Base-by-base conservation (phyloP, 2,888 invertebrate species). In the Ornithoptera alexandrae region DNA sequence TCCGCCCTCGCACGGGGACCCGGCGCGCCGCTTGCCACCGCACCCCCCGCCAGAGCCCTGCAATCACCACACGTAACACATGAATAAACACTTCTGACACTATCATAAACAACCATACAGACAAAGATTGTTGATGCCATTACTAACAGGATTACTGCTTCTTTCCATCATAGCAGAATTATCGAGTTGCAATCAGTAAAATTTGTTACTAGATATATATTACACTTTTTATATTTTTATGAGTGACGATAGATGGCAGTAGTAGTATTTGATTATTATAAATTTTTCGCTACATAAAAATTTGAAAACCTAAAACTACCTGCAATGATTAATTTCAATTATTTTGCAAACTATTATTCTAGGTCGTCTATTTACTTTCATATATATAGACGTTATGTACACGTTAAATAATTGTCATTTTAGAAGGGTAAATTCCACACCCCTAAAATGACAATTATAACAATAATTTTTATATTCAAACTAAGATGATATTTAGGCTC, bases 11-110 rank as follows among this genome's bases (percentile, higher is more conserved):
- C 90, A 90, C 87, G 88, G 87, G 80, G 89, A 86, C 84, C 86
- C 86, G 84, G 89, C 88, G 83, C 92, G 92, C 86, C 92, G 89
- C 84, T 92, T 92, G 90, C 85, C 92, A 89, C 91, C 90, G 90
- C 91, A 92, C 85, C 91, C 92, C 84, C 91, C 91, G 81, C 92
- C 92, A 85, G 92, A 92, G 85, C 89, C 91, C 92, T 92, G 90
- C 81, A 91, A 88, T 75, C 58, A 22, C n/a, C 24, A 58, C 20
- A 22, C 10, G 10, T 20, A 24, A 53, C 24, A 30, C 24, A n/a
- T 63, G 18, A 30, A n/a, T 53, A 53, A n/a, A 53, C n/a, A 53
- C 53, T 18, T 4, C 5, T n/a, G 8, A 53, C 53, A 18, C 18
- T 53, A n/a, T 18, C n/a, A n/a, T 53, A n/a, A 53, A n/a, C 8